Evolutionary conservation across 2,888 invertebrate genomes (phyloP), one percentile per base, ranked within the genome.

Genomic region (Epirrhoe tristata): DNA sequence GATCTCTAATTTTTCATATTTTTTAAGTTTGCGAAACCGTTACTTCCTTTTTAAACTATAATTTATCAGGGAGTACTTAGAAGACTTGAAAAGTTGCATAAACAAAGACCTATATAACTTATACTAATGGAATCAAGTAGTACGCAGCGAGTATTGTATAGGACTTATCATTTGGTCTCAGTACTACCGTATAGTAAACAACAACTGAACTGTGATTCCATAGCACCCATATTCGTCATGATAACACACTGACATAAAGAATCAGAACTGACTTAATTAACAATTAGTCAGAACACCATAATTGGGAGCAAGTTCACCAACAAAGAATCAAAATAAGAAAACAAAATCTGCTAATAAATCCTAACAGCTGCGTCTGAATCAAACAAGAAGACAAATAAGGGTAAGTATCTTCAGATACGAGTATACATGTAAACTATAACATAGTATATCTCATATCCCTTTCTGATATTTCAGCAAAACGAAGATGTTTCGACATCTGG

Each of bases 401-500:
- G 3, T n/a, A n/a, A n/a, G n/a, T 43, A 43, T 7, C 1, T 34
- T 34, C 34, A 34, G 34, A 57, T 70, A n/a, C n/a, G n/a, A n/a
- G n/a, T n/a, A 67, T 51, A 43, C 24, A 24, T 24, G 17, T 34
- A 39, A 31, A 63, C n/a, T 57, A 53, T 53, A 58, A 43, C 36
- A 52, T 46, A 56, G 36, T 57, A 58, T 50, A 63, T 31, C 16
- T 53, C 51, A 34, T 64, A 64, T 69, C 67, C 73, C 67, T 66
- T 67, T 61, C 67, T 68, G 70, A 74, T 66, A 75, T 73, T 71
- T 73, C 65, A 69, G 83, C 89, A 90, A 91, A 90, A 90, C 76
- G 80, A 76, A 75, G 74, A 72, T 69, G 73, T 77, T 77, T 83
- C 86, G 82, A 91, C 93, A 93, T 93, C 91, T 93, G 93, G 90